Evolutionary conservation across 1,140 invertebrate species (phyloP), one percentile per base, ranked within the genome.

Genomic region (roundworm (Caenorhabditis elegans)): DNA sequence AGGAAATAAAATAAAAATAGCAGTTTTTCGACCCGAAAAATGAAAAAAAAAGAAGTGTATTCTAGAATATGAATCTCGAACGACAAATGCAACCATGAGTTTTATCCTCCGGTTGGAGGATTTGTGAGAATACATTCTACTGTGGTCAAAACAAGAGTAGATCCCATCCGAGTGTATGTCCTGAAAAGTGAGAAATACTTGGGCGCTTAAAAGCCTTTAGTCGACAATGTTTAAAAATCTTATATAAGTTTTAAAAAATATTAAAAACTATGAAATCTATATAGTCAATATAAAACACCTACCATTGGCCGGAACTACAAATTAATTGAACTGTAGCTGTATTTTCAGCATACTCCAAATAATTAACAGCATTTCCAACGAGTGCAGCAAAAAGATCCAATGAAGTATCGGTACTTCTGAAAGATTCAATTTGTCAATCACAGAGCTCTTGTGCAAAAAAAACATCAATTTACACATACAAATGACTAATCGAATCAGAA

Each of bases 321-420:
- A 43, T 15, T 8, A 43, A 15, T 43, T 43, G 39, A 43, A 43
- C 39, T 5, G 31, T 19, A 0, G 34, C 60, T 1, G 31, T 70
- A 22, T 39, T 70, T 13, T 70, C 24, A 39, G 31, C 60, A 10
- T 70, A 70, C 22, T 70, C 60, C 60, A 70, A 11, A 22, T 70
- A 70, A 22, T 70, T 70, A n/a, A 70, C 34, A 10, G 36, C 60
- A 39, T 70, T 70, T 70, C 60, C 60, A n/a, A 70, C 34, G 13
- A 70, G 36, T n/a, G 60, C 60, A 0, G 60, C 60, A n/a, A 19
- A 70, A 1, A 70, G 13, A 22, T 70, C 60, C 17, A 39, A 26
- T 4, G 60, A 39, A 8, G 60, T 26, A n/a, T 39, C 34, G 3
- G 31, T 39, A 10, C 34, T n/a, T 3, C 60, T 70, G 60, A 15